phyloP scores from a whole-genome alignment of 2,113 vertebrate genomes.

The Spermophilus dauricus region DNA sequence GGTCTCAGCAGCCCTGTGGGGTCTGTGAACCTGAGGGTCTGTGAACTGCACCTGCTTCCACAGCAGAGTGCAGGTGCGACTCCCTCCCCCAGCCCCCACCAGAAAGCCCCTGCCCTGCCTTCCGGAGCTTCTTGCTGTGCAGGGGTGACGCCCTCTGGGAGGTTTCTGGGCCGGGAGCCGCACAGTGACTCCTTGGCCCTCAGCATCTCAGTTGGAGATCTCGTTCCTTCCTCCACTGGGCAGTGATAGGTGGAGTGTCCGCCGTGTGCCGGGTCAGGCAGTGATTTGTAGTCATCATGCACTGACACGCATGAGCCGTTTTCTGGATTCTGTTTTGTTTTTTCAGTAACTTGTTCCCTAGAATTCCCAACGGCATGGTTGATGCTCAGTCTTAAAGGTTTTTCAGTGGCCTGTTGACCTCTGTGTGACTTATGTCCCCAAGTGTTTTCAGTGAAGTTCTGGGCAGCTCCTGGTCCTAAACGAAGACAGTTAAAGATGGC shows the following conservation, averaged over 20 bases:
- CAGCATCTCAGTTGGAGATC: background rate
- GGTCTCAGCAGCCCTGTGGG: background rate
- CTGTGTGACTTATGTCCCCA: background rate
- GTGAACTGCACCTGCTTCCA: background rate
- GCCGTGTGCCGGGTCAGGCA: fast-evolving
- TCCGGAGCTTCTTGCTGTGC: background rate
- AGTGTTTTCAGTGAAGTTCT: background rate
- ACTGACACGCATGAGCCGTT: background rate
- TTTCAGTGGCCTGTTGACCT: background rate
- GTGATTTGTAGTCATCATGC: background rate
- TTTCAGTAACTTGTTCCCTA: background rate
- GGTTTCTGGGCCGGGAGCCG: background rate
- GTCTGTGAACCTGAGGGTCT: background rate
- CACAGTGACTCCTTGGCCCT: fast-evolving
- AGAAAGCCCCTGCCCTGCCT: background rate
- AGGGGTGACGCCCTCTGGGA: fast-evolving
- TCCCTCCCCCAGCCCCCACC: background rate
- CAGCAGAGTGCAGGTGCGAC: no score
- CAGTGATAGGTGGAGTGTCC: background rate
- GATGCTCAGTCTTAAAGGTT: background rate
- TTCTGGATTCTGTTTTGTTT: background rate
- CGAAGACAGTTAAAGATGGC: background rate
- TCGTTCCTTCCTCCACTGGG: background rate
- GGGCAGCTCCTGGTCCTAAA: background rate
- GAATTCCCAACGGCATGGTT: background rate